Evolutionary conservation across 2,113 vertebrate species (phyloP).

Genomic region (Syrmaticus mikado): DNA sequence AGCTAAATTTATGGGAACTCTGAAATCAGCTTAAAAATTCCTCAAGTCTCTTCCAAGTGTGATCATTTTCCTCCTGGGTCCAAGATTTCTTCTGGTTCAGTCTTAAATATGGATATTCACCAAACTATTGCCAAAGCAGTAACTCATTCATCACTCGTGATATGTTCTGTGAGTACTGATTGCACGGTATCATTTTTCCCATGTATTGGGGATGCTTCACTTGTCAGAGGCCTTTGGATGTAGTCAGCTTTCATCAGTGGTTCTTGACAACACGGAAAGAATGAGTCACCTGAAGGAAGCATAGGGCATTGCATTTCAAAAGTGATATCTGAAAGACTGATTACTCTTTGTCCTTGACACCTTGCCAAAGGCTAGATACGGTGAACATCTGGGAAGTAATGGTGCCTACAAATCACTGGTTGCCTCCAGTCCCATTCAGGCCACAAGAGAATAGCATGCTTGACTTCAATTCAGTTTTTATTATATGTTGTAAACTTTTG

Average conservation of each 20-base stretch:
- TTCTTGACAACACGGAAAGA: conserved; percentile 73
- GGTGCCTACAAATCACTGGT: conserved; percentile 77
- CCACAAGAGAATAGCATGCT: conserved; percentile 31
- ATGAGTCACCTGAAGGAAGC: conserved; percentile 78
- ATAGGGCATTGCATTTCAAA: conserved; percentile 67
- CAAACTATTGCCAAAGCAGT: background rate
- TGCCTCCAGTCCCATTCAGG: conserved; percentile 57
- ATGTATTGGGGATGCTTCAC: conserved; percentile 19
- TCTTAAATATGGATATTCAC: conserved; percentile 3
- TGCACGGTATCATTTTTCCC: conserved; percentile 60
- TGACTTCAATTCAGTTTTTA: conserved; percentile 75
- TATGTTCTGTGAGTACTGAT: conserved; percentile 42
- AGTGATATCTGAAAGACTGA: conserved; percentile 77
- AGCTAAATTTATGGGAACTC: conserved; percentile 41
- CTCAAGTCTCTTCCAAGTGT: background rate
- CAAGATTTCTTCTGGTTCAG: background rate
- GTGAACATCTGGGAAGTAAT: conserved; percentile 75
- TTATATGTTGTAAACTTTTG: conserved; percentile 73
- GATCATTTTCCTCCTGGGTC: background rate
- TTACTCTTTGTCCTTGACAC: conserved; percentile 80
- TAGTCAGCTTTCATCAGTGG: conserved; percentile 76
- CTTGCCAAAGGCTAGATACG: conserved; percentile 77
- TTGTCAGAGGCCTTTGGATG: conserved; percentile 73
- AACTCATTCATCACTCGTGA: conserved; percentile 53
- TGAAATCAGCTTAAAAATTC: conserved; percentile 19